These are phyloP conservation scores for Drosophila nr. perissopoda DNA, from an alignment of 2,888 invertebrate genomes.

Conservation along the genomic window DNA sequence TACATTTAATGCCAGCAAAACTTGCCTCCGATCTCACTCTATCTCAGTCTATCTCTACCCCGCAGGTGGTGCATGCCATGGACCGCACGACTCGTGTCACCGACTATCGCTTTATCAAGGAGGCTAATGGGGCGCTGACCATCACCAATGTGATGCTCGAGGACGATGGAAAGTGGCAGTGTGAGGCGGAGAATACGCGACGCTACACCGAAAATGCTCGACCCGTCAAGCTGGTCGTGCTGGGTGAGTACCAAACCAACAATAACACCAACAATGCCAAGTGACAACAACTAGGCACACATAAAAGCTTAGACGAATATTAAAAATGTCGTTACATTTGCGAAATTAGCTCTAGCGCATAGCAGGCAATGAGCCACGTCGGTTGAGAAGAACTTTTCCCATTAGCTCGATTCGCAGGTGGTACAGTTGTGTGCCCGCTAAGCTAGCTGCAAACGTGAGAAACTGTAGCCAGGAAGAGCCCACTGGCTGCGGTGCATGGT, in stretches of 20 bases:
- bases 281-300: slow-evolving; percentile 7
- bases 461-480: slow-evolving; percentile 1
- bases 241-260: slow-evolving; percentile 86
- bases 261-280: not conserved
- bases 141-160: slow-evolving; percentile 86
- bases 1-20: slow-evolving; percentile 54
- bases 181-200: slow-evolving; percentile 88
- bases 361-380: slow-evolving; percentile 45
- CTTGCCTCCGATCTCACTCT: slow-evolving; percentile 17
- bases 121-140: slow-evolving; percentile 84
- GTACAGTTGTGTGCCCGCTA: slow-evolving; percentile 34
- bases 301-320: slow-evolving; percentile 61
- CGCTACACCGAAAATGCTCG: slow-evolving; percentile 88
- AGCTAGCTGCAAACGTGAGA: slow-evolving; percentile 26
- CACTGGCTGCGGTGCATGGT: not conserved
- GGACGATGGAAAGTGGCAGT: slow-evolving; percentile 91
- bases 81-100: slow-evolving; percentile 84
- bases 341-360: slow-evolving; percentile 57
- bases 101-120: slow-evolving; percentile 85
- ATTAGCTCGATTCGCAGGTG: slow-evolving; percentile 21
- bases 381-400: slow-evolving; percentile 22
- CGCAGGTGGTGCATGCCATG: slow-evolving; percentile 84
- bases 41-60: not conserved
- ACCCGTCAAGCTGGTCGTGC: slow-evolving; percentile 88
- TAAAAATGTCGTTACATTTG: slow-evolving; percentile 58